Evolutionary conservation across 2,888 invertebrate genomes (phyloP), one percentile per base, ranked within the genome.

Genomic region (Polyploca ridens): DNA sequence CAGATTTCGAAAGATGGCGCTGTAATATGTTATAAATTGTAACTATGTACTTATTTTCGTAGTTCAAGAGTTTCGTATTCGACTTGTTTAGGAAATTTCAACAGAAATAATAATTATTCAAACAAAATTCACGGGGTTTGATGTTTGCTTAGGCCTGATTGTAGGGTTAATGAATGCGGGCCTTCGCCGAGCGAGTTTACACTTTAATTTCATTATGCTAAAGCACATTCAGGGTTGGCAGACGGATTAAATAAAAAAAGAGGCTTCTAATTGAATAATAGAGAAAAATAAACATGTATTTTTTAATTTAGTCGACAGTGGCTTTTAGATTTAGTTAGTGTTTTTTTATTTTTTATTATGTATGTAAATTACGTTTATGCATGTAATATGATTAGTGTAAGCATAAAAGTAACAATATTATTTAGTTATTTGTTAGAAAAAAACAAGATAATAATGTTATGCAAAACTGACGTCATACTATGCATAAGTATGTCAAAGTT

Each of bases 101-200:
- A 87, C 86, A 79, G 82, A 83, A 82, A 87, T 85, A 83, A 83
- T 85, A 85, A 88, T 89, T 87, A 89, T 86, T 86, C 85, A 87
- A 87, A 88, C 86, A 86, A 83, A 81, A 81, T 79, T 76, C 78
- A 74, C 74, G 73, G 75, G 76, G 61, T 61, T 79, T 78, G 75
- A 83, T 88, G 87, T 91, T 90, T 89, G 82, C 81, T 87, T 86
- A 86, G 88, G 89, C 74, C 77, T 87, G 88, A 89, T 88, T 88
- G 86, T 85, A 83, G 61, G 41, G 33, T 85, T 86, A 84, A 83
- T 87, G 79, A 83, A 77, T 76, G 70, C 70, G 76, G 64, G 63
- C 58, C 64, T 66, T 67, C 64, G 69, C 49, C 5, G 63, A 65
- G 63, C 68, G 61, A 74, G 78, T 81, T 83, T 75, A 74, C 19